Evolutionary conservation across 1,140 invertebrate species (phyloP).

Genomic region (Halotydeus destructor): DNA sequence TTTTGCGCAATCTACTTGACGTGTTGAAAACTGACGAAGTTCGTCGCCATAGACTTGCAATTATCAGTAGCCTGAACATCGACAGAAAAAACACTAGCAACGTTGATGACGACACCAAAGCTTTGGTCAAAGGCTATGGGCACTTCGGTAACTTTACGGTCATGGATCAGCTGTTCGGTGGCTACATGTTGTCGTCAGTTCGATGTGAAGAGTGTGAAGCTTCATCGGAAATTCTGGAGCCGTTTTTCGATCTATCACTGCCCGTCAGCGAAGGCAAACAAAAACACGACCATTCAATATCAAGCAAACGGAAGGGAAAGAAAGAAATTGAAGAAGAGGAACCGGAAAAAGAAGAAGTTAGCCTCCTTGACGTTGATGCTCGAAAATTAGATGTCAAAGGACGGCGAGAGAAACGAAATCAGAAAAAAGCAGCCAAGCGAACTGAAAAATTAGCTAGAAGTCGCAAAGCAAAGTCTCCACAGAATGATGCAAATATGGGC

Average conservation of each 20-base stretch:
- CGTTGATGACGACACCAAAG: neutral
- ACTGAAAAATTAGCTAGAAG: neutral
- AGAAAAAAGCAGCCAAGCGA: conserved; percentile 10
- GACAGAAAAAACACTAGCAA: neutral
- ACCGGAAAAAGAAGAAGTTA: neutral
- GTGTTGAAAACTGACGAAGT: conserved; percentile 44
- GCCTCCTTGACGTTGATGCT: neutral
- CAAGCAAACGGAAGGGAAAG: neutral
- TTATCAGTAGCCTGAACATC: conserved; percentile 18
- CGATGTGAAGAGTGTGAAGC: conserved; percentile 62
- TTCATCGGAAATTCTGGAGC: conserved; percentile 59
- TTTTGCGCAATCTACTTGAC: conserved; percentile 68
- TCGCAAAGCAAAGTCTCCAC: neutral
- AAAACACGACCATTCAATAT: conserved; percentile 2
- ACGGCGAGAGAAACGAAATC: neutral
- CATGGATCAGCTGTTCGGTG: conserved; percentile 61
- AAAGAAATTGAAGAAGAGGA: neutral
- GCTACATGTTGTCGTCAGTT: conserved; percentile 65
- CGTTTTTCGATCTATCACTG: conserved; percentile 80
- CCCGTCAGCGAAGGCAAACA: conserved; percentile 49
- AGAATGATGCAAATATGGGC: neutral
- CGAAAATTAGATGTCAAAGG: no score
- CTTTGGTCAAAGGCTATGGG: neutral
- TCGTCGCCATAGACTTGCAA: conserved; percentile 19
- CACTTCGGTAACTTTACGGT: conserved; percentile 23